phyloP scores from a whole-genome alignment of 2,888 invertebrate genomes.

The Pristionchus maxplancki region DNA sequence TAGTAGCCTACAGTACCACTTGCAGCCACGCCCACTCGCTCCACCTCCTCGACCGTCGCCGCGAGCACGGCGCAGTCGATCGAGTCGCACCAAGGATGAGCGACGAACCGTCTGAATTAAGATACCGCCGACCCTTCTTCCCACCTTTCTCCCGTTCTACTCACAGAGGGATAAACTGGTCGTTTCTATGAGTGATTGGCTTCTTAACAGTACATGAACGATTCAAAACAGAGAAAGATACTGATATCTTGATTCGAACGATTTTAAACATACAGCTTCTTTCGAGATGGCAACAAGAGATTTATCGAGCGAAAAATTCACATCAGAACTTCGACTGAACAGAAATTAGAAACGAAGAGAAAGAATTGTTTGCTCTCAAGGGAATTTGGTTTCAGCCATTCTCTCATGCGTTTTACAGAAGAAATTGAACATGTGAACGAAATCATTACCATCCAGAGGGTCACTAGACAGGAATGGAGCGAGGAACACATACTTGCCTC shows the following conservation, averaged over 20 bases:
- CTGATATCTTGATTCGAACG: neutral
- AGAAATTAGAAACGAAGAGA: no score
- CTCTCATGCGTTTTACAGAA: neutral
- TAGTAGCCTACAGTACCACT: no score
- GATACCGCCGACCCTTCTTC: neutral
- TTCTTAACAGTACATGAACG: neutral
- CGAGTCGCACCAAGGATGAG: neutral
- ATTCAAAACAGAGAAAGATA: neutral
- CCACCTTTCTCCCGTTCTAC: neutral
- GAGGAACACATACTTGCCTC: neutral
- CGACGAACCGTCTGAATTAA: no score
- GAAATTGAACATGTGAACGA: neutral
- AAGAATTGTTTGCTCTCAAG: no score
- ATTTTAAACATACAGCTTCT: neutral
- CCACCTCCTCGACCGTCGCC: neutral
- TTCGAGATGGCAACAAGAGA: neutral
- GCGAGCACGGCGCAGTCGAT: conserved; percentile 11
- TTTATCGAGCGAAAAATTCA: no score
- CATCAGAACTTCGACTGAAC: no score
- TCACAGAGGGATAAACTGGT: neutral
- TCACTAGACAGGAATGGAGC: neutral
- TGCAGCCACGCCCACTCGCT: neutral
- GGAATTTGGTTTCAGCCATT: no score
- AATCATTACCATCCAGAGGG: neutral
- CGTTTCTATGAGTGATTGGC: neutral